Base-by-base conservation (phyloP, 2,888 invertebrate species). In the Orgyia antiqua region DNA sequence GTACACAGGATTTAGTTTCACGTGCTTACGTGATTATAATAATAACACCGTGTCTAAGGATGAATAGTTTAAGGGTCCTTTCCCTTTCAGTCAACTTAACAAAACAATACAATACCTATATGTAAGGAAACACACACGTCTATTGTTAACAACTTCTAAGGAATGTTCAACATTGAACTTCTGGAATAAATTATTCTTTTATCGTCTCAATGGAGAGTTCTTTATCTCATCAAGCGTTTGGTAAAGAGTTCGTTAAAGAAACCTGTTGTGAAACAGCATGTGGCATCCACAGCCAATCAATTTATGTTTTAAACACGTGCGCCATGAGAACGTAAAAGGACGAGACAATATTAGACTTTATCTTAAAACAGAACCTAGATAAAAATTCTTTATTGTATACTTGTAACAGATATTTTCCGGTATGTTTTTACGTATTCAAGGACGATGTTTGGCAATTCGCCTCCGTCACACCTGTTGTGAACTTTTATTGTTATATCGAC, bases 391-490 rank as follows among this genome's bases (percentile, higher is more conserved):
- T n/a, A n/a, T n/a, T n/a, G n/a, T n/a, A n/a, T n/a, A n/a, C n/a
- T n/a, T n/a, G n/a, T n/a, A n/a, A 15, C 4, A 15, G 6, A 15
- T 15, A 4, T 15, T 4, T 15, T 15, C 15, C 15, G 4, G 15
- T 15, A 6, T 15, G 15, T 15, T 15, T 15, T 6, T 8, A 9
- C 4, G 10, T 10, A 10, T 21, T 21, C 10, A 21, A 21, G 19
- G 19, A 4, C 24, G 28, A 30, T 43, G 41, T 40, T 44, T 36
- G 42, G 40, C 45, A 51, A 54, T 41, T 54, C 45, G 24, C 39
- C 39, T 27, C 43, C 41, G 43, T 46, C 50, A 38, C 59, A 64
- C 68, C 64, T 68, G 68, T 64, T 65, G 61, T 59, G 54, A 56
- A 61, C 41, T 61, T 66, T 66, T 63, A 60, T 44, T 53, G 33